Evolutionary conservation across 2,113 vertebrate genomes (phyloP), one percentile per base, ranked within the genome.

Genomic region (Columba janthina): DNA sequence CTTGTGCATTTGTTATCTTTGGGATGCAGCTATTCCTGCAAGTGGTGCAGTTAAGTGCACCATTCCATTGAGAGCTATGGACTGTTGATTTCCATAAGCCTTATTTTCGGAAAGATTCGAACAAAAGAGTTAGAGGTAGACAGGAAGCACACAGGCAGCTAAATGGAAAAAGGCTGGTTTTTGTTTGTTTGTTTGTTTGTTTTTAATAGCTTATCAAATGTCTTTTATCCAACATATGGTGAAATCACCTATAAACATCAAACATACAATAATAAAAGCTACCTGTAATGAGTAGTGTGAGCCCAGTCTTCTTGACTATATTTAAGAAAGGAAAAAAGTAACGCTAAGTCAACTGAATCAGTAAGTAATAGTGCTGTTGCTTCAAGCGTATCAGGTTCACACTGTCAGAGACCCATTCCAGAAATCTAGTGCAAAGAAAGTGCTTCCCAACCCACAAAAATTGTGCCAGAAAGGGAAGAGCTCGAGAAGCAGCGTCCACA

Each of bases 31-130:
- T 56, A 15, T 64, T 78, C 7, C 51, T 70, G 42, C 32, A 36
- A 75, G 38, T 0, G 0, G 5, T 42, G 32, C 34, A 53, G 28
- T 4, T 12, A 65, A 74, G 20, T 40, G 13, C 44, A 54, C 12
- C 8, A 10, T 78, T 75, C 34, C 67, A 42, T 5, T 3, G 31
- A 70, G 32, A 88, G 32, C 70, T 88, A 17, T 9, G 38, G 20
- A 26, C 78, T 29, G 5, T 18, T n/a, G 16, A 11, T 81, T 85
- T 44, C 16, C 25, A 10, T 60, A 85, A 81, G 8, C 36, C 7
- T 72, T 44, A 38, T 72, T 81, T 84, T 74, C 88, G 46, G 60
- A 56, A 88, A 80, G 36, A 56, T 48, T 73, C 77, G 22, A 77
- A 56, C 21, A 72, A 46, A 91, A 85, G 4, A 57, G 24, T 71